Conservation (phyloP, 2,888 invertebrate genomes). For the Strigamia transsilvanica region DNA sequence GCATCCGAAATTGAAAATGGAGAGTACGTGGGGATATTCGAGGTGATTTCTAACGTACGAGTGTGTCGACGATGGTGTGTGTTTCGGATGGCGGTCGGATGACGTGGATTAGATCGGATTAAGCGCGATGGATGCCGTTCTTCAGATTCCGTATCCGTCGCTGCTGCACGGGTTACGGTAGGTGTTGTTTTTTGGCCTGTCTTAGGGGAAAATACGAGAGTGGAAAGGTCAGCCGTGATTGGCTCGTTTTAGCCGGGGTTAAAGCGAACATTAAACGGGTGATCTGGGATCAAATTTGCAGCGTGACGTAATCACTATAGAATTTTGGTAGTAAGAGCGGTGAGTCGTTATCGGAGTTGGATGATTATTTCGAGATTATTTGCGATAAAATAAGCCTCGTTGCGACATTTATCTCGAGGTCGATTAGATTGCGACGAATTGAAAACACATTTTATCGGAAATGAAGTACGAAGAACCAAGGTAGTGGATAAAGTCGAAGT, state of each 20-base stretch:
- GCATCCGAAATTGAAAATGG: not conserved
- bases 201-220: not conserved
- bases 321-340: not conserved
- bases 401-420: not conserved
- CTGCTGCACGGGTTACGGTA: slow-evolving; percentile 43
- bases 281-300: not conserved
- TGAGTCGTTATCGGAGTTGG: not conserved
- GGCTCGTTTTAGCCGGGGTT: not conserved
- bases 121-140: slow-evolving; percentile 46
- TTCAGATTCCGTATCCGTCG: slow-evolving; percentile 41
- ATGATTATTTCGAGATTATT: not conserved
- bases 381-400: not conserved
- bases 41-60: not conserved
- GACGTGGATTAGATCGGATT: slow-evolving; percentile 26
- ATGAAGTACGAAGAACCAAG: no score
- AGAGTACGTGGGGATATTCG: not conserved
- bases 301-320: not conserved
- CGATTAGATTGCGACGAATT: not conserved
- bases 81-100: not conserved
- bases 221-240: not conserved
- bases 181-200: not conserved
- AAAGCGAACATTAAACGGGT: not conserved
- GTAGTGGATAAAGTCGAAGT: no score
- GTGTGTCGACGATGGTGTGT: not conserved
- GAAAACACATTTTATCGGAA: no score